These are phyloP conservation scores for Amphilophus citrinellus DNA, from an alignment of 2,113 vertebrate genomes.

Conservation along the genomic window DNA sequence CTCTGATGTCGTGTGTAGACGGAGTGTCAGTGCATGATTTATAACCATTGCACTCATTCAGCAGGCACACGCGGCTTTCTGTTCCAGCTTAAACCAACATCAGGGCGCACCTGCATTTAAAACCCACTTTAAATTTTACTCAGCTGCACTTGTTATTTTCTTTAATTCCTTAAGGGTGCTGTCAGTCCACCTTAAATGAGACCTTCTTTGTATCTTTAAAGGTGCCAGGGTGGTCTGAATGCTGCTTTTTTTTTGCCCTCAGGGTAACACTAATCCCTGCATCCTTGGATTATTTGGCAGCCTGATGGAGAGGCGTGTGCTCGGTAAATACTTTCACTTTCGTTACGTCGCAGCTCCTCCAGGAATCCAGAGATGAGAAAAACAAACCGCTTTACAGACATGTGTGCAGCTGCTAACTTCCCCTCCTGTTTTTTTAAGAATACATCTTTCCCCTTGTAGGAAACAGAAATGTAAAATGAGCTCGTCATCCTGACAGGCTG, in stretches of 20 bases:
- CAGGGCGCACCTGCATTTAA: background rate
- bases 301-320: background rate
- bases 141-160: background rate
- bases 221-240: background rate
- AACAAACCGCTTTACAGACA: background rate
- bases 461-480: background rate
- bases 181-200: background rate
- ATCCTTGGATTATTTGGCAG: background rate
- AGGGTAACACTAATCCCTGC: slow-evolving; percentile 14
- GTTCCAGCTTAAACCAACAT: background rate
- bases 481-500: slow-evolving; percentile 16
- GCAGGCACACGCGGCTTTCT: background rate
- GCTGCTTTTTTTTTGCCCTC: slow-evolving; percentile 20
- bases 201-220: background rate
- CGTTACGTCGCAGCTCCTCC: background rate
- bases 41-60: slow-evolving; percentile 39
- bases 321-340: slow-evolving; percentile 20
- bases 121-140: background rate
- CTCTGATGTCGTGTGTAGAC: background rate
- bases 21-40: slow-evolving; percentile 52
- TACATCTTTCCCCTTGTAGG: background rate
- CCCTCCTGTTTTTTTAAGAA: background rate
- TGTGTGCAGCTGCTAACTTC: background rate
- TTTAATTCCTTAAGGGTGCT: fast-evolving
- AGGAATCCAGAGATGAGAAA: slow-evolving; percentile 3